Conservation (phyloP, 2,113 vertebrate species). For the Rafetus swinhoei region DNA sequence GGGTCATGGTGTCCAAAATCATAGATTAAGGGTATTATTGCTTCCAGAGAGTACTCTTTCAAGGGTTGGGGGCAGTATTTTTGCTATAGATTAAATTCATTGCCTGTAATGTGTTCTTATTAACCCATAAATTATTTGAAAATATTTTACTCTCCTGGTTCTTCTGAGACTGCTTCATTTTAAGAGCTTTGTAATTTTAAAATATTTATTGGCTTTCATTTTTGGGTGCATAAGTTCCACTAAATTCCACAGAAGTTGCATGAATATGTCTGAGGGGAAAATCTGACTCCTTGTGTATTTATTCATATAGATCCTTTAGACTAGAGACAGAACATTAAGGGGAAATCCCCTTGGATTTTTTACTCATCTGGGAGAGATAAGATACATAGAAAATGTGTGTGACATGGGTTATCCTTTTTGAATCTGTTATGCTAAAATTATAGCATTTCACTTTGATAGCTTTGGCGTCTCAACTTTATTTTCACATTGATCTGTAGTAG, state of each 20-base stretch:
- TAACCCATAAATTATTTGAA: background rate
- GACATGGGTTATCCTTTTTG: background rate
- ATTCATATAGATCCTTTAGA: background rate
- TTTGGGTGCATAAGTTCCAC: background rate
- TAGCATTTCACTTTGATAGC: fast-evolving
- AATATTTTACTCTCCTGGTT: background rate
- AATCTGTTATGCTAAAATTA: background rate
- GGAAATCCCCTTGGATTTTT: background rate
- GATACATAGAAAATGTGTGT: background rate
- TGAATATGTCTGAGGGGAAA: background rate
- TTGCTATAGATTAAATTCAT: background rate
- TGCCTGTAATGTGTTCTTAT: background rate
- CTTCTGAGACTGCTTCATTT: background rate
- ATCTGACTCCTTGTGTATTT: background rate
- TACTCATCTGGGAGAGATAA: background rate
- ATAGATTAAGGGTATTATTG: fast-evolving
- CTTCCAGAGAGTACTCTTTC: background rate
- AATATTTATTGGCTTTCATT: background rate
- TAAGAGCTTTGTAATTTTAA: background rate
- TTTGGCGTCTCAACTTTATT: background rate
- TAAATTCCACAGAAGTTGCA: background rate
- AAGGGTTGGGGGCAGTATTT: background rate
- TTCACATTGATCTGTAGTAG: background rate
- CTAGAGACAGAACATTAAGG: background rate
- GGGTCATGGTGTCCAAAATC: background rate